phyloP scores from a whole-genome alignment of 2,113 vertebrate genomes.

The Clupea harengus region DNA sequence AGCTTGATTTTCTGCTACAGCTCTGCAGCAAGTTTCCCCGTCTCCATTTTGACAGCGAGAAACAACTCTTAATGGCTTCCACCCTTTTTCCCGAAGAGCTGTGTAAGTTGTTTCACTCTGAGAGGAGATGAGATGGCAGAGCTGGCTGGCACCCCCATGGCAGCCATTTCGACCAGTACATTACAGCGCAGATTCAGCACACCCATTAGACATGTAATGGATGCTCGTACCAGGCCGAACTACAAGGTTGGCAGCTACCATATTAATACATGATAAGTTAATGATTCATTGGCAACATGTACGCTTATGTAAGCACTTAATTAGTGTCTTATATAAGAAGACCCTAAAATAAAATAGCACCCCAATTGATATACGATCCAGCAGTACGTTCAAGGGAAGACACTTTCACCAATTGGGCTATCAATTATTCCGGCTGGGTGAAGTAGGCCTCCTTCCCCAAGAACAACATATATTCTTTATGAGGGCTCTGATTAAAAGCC shows the following conservation, averaged over 20 bases:
- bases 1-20: constrained; percentile 5
- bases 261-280: constrained; percentile 18
- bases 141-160: not conserved
- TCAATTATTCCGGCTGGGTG: constrained; percentile 1
- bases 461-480: constrained; percentile 10
- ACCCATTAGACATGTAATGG: constrained; percentile 21
- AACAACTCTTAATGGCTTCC: constrained; percentile 2
- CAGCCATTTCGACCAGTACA: constrained; percentile 7
- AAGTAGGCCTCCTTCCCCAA: not conserved
- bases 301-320: not conserved
- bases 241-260: constrained; percentile 10
- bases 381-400: not conserved
- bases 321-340: constrained; percentile 12
- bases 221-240: not conserved
- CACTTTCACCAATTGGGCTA: constrained; percentile 13
- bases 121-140: not conserved
- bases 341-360: constrained; percentile 10
- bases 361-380: not conserved
- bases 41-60: constrained; percentile 2
- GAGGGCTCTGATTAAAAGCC: not conserved
- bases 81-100: not conserved
- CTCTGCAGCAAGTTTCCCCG: not conserved
- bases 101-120: not conserved
- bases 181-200: constrained; percentile 24
- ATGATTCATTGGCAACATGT: constrained; percentile 10